phyloP scores from a whole-genome alignment of 2,113 vertebrate genomes.

The Phalacrocorax brasilianus region DNA sequence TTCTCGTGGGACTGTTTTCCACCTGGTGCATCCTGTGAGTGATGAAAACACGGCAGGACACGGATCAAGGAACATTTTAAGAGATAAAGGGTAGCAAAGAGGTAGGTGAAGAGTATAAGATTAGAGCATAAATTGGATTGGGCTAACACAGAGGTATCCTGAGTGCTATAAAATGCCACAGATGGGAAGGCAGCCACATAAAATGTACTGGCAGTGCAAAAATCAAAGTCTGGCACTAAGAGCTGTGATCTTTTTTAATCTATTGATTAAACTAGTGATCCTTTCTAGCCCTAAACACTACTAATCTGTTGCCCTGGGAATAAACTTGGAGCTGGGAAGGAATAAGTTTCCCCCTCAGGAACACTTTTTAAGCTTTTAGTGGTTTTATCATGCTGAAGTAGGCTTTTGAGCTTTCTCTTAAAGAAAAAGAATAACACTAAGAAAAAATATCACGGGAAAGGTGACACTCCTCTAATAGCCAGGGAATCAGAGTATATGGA shows the following conservation, averaged over 20 bases:
- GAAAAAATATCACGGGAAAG: not conserved
- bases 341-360: not conserved
- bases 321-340: constrained; percentile 9
- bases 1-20: not conserved
- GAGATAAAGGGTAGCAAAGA: not conserved
- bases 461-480: not conserved
- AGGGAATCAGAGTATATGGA: not conserved
- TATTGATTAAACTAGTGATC: constrained; percentile 45
- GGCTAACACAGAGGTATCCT: not conserved
- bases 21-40: not conserved
- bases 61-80: not conserved
- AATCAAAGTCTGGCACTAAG: constrained; percentile 22
- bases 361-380: constrained; percentile 3
- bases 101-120: not conserved
- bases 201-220: not conserved
- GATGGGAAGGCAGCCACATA: not conserved
- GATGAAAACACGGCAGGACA: not conserved
- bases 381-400: not conserved
- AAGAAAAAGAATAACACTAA: not conserved
- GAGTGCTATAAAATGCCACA: not conserved
- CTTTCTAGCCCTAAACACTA: constrained; percentile 10
- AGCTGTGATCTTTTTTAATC: constrained; percentile 37
- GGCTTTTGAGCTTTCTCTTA: not conserved
- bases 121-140: not conserved
- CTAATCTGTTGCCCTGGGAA: constrained; percentile 40